A percentile compares a stretch with the other conserved stretches of the same genome.
phyloP scores from a whole-genome alignment of 64 coral and sea anemone genomes.

The Trachythela sp. region DNA sequence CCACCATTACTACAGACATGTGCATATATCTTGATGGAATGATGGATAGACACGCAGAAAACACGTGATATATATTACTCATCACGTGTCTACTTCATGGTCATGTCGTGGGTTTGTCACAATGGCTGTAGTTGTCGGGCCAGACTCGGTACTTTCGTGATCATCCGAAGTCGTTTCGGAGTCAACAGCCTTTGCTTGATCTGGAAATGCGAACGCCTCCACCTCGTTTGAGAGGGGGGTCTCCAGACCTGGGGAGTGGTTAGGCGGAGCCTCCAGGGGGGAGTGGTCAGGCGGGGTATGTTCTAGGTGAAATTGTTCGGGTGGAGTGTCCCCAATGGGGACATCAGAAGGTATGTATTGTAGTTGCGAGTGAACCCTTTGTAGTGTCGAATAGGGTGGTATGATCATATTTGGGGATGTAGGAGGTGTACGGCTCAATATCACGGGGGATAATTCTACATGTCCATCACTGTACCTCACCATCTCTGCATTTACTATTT shows the following conservation, averaged over 20 bases:
- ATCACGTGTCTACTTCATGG: neutral
- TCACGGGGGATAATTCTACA: neutral
- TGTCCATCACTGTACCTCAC: constrained; percentile 2
- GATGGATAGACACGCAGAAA: too few species aligned
- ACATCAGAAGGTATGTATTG: neutral
- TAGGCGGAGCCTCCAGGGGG: too few species aligned
- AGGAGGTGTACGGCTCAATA: constrained; percentile 4
- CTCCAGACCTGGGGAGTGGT: neutral
- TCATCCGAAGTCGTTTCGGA: neutral
- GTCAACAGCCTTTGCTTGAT: neutral
- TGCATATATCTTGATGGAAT: neutral
- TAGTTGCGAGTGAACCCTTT: neutral
- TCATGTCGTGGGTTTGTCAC: neutral
- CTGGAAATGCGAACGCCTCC: neutral
- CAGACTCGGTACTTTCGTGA: neutral
- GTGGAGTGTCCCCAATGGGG: neutral
- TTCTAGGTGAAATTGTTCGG: neutral
- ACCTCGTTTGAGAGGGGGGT: neutral
- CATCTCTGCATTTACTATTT: neutral
- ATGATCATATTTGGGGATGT: constrained; percentile 6
- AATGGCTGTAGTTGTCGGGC: neutral
- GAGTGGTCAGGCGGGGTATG: too few species aligned
- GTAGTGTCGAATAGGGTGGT: neutral
- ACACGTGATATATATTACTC: too few species aligned
- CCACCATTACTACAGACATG: neutral